Conservation (phyloP, 2,888 invertebrate genomes). For the Drosophila setosimentum region DNA sequence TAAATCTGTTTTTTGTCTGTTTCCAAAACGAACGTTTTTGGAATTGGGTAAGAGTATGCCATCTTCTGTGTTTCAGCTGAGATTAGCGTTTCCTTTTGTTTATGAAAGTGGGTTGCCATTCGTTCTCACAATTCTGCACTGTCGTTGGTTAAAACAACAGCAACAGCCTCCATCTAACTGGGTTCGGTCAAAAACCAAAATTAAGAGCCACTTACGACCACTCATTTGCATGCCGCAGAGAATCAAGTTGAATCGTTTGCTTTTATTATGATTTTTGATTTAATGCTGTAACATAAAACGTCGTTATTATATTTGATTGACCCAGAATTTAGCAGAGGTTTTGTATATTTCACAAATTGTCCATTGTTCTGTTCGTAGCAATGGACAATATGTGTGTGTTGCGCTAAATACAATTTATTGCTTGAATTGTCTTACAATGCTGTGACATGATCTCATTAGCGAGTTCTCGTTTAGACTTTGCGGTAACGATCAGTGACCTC, state of each 20-base stretch:
- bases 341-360: conserved; percentile 17
- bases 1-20: background rate
- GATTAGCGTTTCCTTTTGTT: conserved; percentile 53
- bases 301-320: conserved; percentile 61
- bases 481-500: conserved; percentile 61
- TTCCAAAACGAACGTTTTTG: conserved; percentile 1
- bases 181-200: conserved; percentile 43
- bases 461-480: conserved; percentile 16
- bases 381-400: conserved; percentile 35
- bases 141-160: conserved; percentile 19
- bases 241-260: conserved; percentile 44
- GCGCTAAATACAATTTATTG: conserved; percentile 65
- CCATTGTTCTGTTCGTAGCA: conserved; percentile 51
- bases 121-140: conserved; percentile 64
- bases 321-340: conserved; percentile 59
- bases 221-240: conserved; percentile 67
- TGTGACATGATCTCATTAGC: conserved; percentile 58
- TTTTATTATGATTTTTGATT: conserved; percentile 63
- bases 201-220: conserved; percentile 69
- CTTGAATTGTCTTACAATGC: conserved; percentile 47
- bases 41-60: conserved; percentile 35
- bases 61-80: background rate
- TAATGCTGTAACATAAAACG: conserved; percentile 69
- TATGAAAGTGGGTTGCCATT: conserved; percentile 61
- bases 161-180: conserved; percentile 50